Conservation (phyloP, 2,113 vertebrate species). For the Burhinus oedicnemus region DNA sequence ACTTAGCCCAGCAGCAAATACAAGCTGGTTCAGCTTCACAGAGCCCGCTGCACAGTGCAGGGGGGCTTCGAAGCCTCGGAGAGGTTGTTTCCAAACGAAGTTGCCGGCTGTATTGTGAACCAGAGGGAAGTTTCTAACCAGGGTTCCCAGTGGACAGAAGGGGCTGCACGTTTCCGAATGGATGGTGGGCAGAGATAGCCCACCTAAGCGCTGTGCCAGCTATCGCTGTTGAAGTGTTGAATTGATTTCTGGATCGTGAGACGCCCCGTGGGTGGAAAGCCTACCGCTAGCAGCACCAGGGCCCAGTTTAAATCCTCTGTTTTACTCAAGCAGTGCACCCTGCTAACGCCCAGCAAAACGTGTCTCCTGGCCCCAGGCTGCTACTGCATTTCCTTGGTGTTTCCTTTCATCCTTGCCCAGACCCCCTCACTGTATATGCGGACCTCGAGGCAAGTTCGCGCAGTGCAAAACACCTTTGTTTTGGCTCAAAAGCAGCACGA, state of each 20-base stretch:
- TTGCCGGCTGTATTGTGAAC: neutral
- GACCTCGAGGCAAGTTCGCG: neutral
- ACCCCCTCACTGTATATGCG: neutral
- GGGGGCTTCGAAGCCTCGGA: neutral
- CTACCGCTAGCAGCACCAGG: neutral
- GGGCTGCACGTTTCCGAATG: neutral
- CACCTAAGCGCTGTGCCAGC: neutral
- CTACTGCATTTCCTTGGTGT: neutral
- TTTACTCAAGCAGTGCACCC: neutral
- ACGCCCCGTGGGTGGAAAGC: neutral
- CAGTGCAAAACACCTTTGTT: neutral
- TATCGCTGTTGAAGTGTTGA: neutral
- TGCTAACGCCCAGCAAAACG: neutral
- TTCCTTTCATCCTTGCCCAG: neutral
- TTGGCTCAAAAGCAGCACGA: neutral
- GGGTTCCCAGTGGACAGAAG: neutral
- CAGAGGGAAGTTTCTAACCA: neutral
- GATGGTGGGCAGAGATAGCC: neutral
- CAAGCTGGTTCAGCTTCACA: neutral
- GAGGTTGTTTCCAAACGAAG: neutral
- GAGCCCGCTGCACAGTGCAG: neutral
- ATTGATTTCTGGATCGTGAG: neutral
- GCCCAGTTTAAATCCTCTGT: neutral
- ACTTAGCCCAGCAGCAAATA: constrained; percentile 12
- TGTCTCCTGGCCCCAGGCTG: neutral